Evolutionary conservation across 1,140 invertebrate species (phyloP).

Genomic region (Xylocopa sonorina): DNA sequence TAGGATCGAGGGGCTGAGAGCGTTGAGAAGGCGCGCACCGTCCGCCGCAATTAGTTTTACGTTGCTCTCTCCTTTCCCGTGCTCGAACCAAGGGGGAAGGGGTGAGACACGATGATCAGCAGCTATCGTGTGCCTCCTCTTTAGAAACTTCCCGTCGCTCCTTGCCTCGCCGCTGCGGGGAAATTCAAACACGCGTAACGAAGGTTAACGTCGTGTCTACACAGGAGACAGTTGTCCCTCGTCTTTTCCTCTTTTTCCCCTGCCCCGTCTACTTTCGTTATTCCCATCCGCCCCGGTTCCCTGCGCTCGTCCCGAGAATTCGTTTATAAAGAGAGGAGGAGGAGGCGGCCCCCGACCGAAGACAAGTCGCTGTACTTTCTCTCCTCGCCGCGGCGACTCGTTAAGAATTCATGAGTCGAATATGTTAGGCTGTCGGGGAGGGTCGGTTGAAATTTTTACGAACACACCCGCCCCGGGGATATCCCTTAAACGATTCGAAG

Average conservation of each 20-base stretch:
- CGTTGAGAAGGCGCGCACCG: slow-evolving; percentile 27
- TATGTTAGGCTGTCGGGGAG: slow-evolving; percentile 15
- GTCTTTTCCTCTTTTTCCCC: background rate
- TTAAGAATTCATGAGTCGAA: slow-evolving; percentile 47
- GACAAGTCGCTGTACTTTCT: slow-evolving; percentile 6
- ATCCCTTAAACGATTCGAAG: slow-evolving; percentile 31
- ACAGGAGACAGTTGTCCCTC: slow-evolving; percentile 1
- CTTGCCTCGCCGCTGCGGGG: background rate
- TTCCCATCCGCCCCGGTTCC: background rate
- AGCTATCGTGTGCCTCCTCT: slow-evolving; percentile 30
- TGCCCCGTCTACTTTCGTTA: no score
- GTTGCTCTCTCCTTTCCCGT: slow-evolving; percentile 50
- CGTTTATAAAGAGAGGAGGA: slow-evolving; percentile 14
- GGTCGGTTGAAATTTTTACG: slow-evolving; percentile 16
- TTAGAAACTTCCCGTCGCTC: slow-evolving; percentile 7
- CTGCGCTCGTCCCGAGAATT: slow-evolving; percentile 27
- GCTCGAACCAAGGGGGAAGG: background rate
- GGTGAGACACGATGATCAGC: slow-evolving; percentile 46
- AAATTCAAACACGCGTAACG: slow-evolving; percentile 71
- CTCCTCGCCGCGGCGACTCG: slow-evolving; percentile 1
- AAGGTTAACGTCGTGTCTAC: slow-evolving; percentile 66
- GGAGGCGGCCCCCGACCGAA: no score
- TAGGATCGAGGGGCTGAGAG: background rate
- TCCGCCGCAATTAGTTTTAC: slow-evolving; percentile 76
- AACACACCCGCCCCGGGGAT: background rate